Evolutionary conservation across 2,888 invertebrate genomes (phyloP).

Genomic region (Fissipunctia ypsillon): DNA sequence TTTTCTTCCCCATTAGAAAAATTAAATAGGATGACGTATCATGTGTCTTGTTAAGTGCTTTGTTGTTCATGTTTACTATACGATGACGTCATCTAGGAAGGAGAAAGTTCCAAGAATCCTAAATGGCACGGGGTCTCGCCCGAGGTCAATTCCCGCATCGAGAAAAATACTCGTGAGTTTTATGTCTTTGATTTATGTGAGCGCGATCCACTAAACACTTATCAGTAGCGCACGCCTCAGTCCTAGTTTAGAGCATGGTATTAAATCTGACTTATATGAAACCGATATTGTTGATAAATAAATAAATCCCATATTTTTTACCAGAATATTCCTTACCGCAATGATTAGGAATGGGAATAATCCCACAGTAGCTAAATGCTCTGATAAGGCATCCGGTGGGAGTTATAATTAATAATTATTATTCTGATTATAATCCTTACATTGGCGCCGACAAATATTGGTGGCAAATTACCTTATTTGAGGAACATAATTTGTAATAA

Average conservation of each 20-base stretch:
- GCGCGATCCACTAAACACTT: neutral
- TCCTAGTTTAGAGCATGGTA: neutral
- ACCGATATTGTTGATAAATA: neutral
- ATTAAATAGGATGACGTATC: slow-evolving; percentile 12
- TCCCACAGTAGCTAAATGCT: slow-evolving; percentile 17
- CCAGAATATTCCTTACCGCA: slow-evolving; percentile 1
- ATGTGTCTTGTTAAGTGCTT: slow-evolving; percentile 9
- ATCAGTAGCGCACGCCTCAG: neutral
- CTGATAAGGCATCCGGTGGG: slow-evolving; percentile 16
- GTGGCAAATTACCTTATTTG: neutral
- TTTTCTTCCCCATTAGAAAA: slow-evolving; percentile 1
- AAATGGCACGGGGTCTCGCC: neutral
- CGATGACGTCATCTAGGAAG: slow-evolving; percentile 27
- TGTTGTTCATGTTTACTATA: slow-evolving; percentile 32
- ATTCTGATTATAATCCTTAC: slow-evolving; percentile 11
- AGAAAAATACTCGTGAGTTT: slow-evolving; percentile 26
- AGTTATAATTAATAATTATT: slow-evolving; percentile 18
- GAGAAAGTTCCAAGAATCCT: slow-evolving; percentile 42
- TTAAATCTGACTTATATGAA: neutral
- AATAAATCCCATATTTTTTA: slow-evolving; percentile 1
- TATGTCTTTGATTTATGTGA: slow-evolving; percentile 19
- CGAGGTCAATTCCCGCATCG: slow-evolving; percentile 7
- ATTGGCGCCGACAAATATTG: neutral
- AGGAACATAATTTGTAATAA: neutral
- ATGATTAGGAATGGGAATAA: slow-evolving; percentile 28